Base-by-base conservation (phyloP, 2,797 vertebrate species). In the Sebastes minor region DNA sequence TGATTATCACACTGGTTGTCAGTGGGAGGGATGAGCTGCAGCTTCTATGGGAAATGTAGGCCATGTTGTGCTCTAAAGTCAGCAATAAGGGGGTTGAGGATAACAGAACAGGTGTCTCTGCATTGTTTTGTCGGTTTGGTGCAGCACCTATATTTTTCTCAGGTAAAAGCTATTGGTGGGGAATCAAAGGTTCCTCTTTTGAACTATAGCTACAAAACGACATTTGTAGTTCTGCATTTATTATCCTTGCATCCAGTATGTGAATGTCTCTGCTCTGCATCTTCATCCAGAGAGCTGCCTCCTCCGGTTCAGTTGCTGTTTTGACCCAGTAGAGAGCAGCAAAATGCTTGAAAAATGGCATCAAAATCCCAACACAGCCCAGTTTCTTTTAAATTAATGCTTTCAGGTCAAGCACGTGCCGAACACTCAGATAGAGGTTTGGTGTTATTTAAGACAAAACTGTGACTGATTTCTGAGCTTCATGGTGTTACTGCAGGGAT, bases 301-400 rank as follows among this genome's bases (percentile, higher is more conserved):
- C 38, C 33, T 46, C 20, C 6, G 74, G 23, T 86, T 89, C 81
- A 83, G 76, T 81, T 74, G 57, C 49, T 27, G 23, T 62, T 74
- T 35, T 52, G 68, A 42, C 10, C 9, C 93, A 83, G 55, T 27
- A 94, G 95, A 90, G 91, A 79, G 93, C 90, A 91, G 86, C 86
- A 90, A 53, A 72, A 70, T 32, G 72, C 46, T 84, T 67, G 18
- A 65, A 49, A 60, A 57, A 57, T n/a, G 30, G 28, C 30, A 82
- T 72, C 42, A 81, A 91, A 94, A 91, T 89, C 91, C 80, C 85
- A 88, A 70, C 75, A 84, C 90, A 91, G 82, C 70, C 82, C 72
- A 78, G 56, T 86, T 88, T 91, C 86, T 92, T 92, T n/a, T 53
- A 22, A 95, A 95, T 95, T 91, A 94, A 93, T 90, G 86, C 90